phyloP scores from a whole-genome alignment of 53 echinoderm and acorn worm genomes.

The Pentamera pediparva region DNA sequence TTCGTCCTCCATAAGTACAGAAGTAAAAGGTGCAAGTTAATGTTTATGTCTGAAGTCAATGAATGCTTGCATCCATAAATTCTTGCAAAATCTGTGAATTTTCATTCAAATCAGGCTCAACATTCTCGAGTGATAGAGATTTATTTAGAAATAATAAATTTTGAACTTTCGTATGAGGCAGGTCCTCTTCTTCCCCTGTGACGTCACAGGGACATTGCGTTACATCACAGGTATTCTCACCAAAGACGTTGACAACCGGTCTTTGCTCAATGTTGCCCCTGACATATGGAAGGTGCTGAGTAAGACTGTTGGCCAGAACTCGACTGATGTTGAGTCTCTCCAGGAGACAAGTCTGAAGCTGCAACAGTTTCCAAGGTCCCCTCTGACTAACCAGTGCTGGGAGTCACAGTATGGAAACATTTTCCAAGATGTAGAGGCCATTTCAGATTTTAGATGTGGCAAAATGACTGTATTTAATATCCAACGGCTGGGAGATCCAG shows the following conservation, averaged over 20 bases:
- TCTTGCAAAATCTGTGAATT: no score
- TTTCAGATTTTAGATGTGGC: background rate
- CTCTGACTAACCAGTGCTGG: background rate
- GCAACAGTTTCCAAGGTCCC: background rate
- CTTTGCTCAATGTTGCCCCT: background rate
- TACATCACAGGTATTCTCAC: background rate
- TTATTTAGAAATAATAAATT: no score
- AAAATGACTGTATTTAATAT: background rate
- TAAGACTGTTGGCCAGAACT: background rate
- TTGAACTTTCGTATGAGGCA: no score
- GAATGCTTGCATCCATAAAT: no score
- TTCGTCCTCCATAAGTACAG: no score
- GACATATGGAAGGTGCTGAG: background rate
- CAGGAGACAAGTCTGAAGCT: background rate
- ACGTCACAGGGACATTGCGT: no score
- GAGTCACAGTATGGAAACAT: background rate
- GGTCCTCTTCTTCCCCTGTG: no score
- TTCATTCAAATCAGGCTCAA: no score
- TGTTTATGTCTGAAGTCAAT: no score
- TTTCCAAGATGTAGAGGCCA: background rate
- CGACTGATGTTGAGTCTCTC: no score
- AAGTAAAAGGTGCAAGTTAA: no score
- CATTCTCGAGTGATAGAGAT: no score
- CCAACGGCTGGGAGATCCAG: background rate
- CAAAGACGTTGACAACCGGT: background rate